A percentile compares a stretch with the other conserved stretches of the same genome.
Evolutionary conservation across 2,888 invertebrate genomes (phyloP).

Genomic region (Eilema caniola): DNA sequence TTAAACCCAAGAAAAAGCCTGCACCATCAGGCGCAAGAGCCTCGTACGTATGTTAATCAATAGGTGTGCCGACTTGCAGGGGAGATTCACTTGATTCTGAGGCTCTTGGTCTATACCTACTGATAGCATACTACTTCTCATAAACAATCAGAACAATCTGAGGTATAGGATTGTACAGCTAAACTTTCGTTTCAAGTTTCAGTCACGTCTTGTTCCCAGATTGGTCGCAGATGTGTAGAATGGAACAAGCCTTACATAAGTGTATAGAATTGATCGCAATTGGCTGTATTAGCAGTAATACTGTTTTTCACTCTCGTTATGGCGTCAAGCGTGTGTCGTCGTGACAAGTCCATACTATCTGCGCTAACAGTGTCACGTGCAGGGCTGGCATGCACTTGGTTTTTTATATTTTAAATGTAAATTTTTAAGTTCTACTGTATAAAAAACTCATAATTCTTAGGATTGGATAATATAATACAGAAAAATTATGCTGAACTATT

Average conservation of each 20-base stretch:
- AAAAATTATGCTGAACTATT: no score
- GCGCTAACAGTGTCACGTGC: conserved; percentile 49
- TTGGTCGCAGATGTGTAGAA: conserved; percentile 16
- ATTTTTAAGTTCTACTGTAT: neutral
- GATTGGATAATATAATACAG: no score
- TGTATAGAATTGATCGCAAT: conserved; percentile 35
- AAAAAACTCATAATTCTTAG: no score
- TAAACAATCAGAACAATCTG: neutral
- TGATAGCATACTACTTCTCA: no score
- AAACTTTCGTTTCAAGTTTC: conserved; percentile 2
- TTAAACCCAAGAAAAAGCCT: no score
- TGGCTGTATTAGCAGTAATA: conserved; percentile 41
- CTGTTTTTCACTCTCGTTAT: conserved; percentile 52
- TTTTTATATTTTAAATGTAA: no score
- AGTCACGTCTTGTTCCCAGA: conserved; percentile 9
- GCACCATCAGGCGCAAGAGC: no score
- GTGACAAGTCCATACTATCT: conserved; percentile 45
- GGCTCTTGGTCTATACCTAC: no score
- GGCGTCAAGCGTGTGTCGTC: conserved; percentile 45
- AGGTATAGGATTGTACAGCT: neutral
- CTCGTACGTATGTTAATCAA: no score
- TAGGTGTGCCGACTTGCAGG: no score
- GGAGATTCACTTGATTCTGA: no score
- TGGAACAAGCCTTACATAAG: conserved; percentile 32
- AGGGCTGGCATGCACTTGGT: conserved; percentile 30